Base-by-base conservation (phyloP, 2,888 invertebrate genomes). In the Aphodius granarius region DNA sequence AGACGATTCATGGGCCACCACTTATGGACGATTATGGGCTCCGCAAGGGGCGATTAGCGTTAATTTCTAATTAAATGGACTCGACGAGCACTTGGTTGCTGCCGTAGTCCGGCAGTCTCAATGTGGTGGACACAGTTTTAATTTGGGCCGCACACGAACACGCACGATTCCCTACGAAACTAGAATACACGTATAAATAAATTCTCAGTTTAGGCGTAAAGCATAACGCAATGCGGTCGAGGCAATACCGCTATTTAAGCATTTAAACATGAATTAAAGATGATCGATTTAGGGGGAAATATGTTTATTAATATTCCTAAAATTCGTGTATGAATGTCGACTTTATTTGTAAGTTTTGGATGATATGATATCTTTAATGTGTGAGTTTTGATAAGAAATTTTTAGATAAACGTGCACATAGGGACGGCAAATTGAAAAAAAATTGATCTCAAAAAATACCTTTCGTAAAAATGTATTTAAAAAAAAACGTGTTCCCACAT, bases 131-230 rank as follows among this genome's bases (percentile, higher is more conserved):
- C 43, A 68, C 18, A 21, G 22, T 68, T 68, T 68, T 68, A 68
- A 68, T 68, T 68, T 68, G 20, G 68, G 68, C 19, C 20, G 21
- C 9, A 22, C n/a, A 16, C 68, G 68, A 68, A 21, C 18, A n/a
- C 22, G 21, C 68, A 68, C 68, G 68, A 68, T 9, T 13, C 9
- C 68, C 68, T 68, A 68, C 68, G 68, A 68, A 19, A 20, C 68
- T 68, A 68, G 68, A 68, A 68, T 21, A 21, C 21, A 68, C 68
- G 3, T 43, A 68, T 20, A 68, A 68, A 68, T 68, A 68, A 68
- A n/a, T 21, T 22, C 21, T 68, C n/a, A 20, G 68, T 20, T 22
- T 20, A 21, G 68, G 68, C 22, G 20, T 17, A 17, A 19, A 16
- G 16, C 22, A 19, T 68, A 20, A 68, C 21, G 68, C 22, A 21